A percentile compares a stretch with the other conserved stretches of the same genome.
phyloP scores from a whole-genome alignment of 2,113 vertebrate genomes.

The Nerophis ophidion region DNA sequence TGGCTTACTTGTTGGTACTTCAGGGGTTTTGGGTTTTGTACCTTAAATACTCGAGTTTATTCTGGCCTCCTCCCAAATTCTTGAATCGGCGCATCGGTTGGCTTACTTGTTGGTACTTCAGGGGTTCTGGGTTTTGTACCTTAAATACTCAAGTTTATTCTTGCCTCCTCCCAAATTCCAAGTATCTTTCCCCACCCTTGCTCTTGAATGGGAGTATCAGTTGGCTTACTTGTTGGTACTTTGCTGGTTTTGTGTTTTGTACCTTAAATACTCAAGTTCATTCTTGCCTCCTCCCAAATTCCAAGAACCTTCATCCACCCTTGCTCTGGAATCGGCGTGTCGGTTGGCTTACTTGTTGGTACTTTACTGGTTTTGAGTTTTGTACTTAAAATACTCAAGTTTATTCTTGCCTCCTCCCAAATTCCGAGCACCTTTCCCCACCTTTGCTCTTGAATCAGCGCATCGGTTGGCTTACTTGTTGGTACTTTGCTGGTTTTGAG shows the following conservation, averaged over 20 bases:
- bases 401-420: background rate
- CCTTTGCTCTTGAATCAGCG: background rate
- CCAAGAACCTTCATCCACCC: background rate
- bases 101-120: constrained; percentile 88
- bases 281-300: background rate
- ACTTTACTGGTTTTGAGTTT: too few relatives aligned
- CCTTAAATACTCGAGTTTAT: background rate
- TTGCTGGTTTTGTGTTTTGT: too few relatives aligned
- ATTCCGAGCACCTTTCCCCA: background rate
- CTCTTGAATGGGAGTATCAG: background rate
- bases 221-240: constrained; percentile 83
- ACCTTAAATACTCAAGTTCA: background rate
- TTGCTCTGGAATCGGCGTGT: background rate
- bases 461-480: constrained; percentile 77
- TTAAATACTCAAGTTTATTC: background rate
- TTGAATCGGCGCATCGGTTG: background rate
- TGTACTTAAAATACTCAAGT: too few relatives aligned
- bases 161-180: background rate
- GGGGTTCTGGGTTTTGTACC: too few relatives aligned
- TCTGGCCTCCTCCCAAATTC: background rate
- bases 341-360: constrained; percentile 80
- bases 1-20: constrained; percentile 84
- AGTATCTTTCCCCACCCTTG: background rate
- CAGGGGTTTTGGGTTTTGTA: too few relatives aligned
- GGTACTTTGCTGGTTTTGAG: too few relatives aligned